Conservation (phyloP, 2,797 vertebrate species). For the Sus cebifrons region DNA sequence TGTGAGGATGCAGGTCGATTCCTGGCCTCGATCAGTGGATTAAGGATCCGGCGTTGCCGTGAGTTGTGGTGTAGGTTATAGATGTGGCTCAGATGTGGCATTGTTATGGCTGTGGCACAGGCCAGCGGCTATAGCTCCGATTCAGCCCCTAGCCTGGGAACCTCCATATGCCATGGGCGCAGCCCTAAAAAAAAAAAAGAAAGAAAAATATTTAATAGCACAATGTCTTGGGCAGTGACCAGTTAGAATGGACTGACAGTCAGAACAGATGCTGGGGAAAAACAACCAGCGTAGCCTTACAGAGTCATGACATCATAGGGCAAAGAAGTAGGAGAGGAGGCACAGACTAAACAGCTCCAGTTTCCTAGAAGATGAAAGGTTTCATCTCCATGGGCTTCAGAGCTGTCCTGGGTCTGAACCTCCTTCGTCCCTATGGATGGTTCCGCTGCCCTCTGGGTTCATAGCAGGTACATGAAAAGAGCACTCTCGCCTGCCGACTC, state of each 20-base stretch:
- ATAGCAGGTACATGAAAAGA: not conserved
- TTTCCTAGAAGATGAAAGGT: not conserved
- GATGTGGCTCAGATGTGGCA: no score
- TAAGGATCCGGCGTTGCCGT: no score
- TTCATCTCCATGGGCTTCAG: not conserved
- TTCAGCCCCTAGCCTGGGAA: no score
- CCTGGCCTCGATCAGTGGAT: no score
- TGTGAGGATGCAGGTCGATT: no score
- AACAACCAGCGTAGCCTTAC: not conserved
- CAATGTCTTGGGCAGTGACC: not conserved
- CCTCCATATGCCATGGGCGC: no score
- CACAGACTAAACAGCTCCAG: conserved; percentile 31
- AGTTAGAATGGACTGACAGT: not conserved
- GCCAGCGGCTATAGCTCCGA: no score
- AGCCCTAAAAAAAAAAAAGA: no score
- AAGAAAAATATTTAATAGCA: conserved; percentile 39
- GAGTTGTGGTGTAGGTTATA: no score
- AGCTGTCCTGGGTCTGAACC: not conserved
- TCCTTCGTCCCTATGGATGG: not conserved
- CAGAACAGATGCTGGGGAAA: not conserved
- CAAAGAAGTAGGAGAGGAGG: not conserved
- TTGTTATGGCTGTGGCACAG: no score
- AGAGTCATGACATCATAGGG: not conserved
- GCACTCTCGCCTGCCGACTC: not conserved
- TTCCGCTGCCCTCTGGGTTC: not conserved